Conservation (phyloP, 35 echinoderm and acorn worm species). For the Heliocidaris tuberculata region DNA sequence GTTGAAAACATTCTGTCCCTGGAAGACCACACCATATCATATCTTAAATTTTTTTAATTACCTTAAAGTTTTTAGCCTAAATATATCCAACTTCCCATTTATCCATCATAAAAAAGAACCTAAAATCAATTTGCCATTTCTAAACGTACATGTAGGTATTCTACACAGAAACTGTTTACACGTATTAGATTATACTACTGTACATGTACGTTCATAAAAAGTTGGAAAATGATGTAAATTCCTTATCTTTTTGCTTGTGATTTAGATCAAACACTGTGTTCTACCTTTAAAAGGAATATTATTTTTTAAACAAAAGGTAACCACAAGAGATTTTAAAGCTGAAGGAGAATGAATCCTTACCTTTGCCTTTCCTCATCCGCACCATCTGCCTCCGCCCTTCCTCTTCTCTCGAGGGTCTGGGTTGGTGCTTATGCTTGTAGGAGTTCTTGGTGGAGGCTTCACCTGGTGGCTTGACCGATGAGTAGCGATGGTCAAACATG, state of each 20-base stretch:
- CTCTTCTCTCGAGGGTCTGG: conserved; percentile 24
- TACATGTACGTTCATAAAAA: not conserved
- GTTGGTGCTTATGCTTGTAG: conserved; percentile 45
- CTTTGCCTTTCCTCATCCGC: conserved; percentile 42
- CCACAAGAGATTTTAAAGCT: not conserved
- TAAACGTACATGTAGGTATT: too few relatives aligned
- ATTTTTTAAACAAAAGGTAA: not conserved
- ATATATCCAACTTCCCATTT: too few relatives aligned
- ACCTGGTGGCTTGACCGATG: not conserved
- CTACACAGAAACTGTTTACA: too few relatives aligned
- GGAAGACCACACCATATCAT: too few relatives aligned
- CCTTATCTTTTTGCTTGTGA: not conserved
- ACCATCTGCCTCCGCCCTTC: conserved; percentile 38
- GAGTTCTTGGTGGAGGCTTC: not conserved
- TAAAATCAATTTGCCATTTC: too few relatives aligned
- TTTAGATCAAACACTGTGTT: not conserved
- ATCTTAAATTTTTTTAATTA: too few relatives aligned
- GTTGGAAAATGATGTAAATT: not conserved
- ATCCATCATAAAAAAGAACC: too few relatives aligned
- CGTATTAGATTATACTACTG: not conserved
- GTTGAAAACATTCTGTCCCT: too few relatives aligned
- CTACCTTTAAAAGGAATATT: not conserved
- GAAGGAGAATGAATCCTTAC: not conserved
- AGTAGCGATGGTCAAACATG: conserved; percentile 44
- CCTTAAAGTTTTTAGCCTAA: too few relatives aligned